These are phyloP conservation scores for Caenorhabditis zanzibari DNA, from an alignment of 2,888 invertebrate genomes.

Conservation along the genomic window DNA sequence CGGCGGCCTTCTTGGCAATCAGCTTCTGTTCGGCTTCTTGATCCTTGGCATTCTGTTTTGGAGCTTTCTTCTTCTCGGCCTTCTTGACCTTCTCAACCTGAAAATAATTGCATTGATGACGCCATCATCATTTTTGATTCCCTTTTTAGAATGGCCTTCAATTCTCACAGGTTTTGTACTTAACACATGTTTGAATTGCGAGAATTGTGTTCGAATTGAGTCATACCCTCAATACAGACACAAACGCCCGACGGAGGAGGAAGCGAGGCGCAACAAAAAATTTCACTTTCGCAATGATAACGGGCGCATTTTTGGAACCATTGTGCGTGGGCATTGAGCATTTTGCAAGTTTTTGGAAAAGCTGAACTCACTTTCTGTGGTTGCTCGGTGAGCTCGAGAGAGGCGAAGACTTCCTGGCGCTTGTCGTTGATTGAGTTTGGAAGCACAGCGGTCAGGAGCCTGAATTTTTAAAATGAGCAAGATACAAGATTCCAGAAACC, in stretches of 20 bases:
- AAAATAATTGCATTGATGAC: conserved; percentile 19
- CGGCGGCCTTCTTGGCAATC: conserved; percentile 61
- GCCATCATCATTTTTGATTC: neutral
- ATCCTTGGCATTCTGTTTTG: conserved; percentile 54
- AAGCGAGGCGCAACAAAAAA: conserved; percentile 40
- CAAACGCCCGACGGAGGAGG: conserved; percentile 11
- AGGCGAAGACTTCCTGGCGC: conserved; percentile 54
- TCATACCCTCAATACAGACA: conserved; percentile 26
- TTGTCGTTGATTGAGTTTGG: conserved; percentile 60
- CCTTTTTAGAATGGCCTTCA: conserved; percentile 30
- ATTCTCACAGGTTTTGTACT: conserved; percentile 12
- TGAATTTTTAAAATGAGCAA: conserved; percentile 30
- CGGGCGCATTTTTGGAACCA: conserved; percentile 40
- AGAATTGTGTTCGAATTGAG: conserved; percentile 38
- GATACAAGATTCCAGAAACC: neutral
- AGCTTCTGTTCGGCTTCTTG: conserved; percentile 53
- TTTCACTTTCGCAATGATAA: conserved; percentile 55
- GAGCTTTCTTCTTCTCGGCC: conserved; percentile 63
- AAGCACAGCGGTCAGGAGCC: conserved; percentile 63
- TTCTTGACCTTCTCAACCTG: conserved; percentile 62
- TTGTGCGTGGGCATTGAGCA: conserved; percentile 42
- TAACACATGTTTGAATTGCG: conserved; percentile 29
- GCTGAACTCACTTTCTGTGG: conserved; percentile 52
- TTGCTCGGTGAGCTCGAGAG: conserved; percentile 54
- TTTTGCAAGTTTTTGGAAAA: neutral